These are phyloP conservation scores for Cyanoliseus patagonus DNA, from an alignment of 2,113 vertebrate genomes.

Conservation along the genomic window DNA sequence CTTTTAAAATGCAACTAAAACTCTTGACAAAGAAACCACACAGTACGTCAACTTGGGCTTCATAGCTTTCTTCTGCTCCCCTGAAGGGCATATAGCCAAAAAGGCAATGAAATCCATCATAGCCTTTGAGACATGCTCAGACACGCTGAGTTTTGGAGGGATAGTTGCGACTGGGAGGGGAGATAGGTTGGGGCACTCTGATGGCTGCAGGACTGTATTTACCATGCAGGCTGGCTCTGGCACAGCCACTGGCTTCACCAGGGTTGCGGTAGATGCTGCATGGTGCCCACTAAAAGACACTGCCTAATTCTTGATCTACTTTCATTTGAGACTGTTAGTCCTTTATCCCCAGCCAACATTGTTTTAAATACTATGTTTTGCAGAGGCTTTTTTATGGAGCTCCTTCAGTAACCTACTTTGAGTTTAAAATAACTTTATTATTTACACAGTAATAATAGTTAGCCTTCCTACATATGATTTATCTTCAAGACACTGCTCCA, in stretches of 20 bases:
- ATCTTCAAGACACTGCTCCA: background rate
- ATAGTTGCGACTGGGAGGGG: accelerated
- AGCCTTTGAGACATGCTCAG: background rate
- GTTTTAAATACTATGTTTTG: background rate
- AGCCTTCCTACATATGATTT: background rate
- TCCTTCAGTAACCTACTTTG: slow-evolving; percentile 34
- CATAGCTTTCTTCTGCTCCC: background rate
- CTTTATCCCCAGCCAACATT: background rate
- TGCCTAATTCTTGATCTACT: background rate
- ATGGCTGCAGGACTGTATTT: background rate
- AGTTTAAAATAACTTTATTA: slow-evolving; percentile 62
- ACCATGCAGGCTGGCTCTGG: background rate
- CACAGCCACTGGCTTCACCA: too few relatives aligned
- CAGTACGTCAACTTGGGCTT: background rate
- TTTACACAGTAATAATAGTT: slow-evolving; percentile 9
- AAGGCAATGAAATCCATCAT: background rate
- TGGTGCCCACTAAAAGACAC: background rate
- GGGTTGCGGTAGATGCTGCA: background rate
- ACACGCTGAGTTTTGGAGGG: background rate
- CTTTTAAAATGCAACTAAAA: background rate
- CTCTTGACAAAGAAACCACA: background rate
- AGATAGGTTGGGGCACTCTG: background rate
- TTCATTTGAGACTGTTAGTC: background rate
- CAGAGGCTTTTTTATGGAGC: background rate
- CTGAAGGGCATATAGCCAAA: background rate